phyloP scores from a whole-genome alignment of 2,797 vertebrate species.

The Meda fulgida region DNA sequence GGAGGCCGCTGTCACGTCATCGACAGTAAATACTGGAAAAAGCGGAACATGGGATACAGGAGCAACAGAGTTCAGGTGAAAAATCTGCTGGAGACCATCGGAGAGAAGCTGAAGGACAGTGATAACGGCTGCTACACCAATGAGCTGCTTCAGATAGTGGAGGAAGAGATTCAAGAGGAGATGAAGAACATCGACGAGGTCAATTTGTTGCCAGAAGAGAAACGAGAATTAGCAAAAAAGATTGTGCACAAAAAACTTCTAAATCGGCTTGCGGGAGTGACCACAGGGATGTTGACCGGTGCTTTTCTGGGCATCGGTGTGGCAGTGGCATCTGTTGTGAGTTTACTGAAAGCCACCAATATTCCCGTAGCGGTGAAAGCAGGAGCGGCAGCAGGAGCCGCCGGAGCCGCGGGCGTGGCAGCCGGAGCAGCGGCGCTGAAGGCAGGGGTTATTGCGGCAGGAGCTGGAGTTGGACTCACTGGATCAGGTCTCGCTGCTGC shows the following conservation, averaged over 20 bases:
- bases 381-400: neutral
- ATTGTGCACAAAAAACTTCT: constrained; percentile 19
- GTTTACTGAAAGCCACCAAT: neutral
- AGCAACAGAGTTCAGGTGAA: constrained; percentile 55
- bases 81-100: constrained; percentile 44
- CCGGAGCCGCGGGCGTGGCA: neutral
- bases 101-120: constrained; percentile 33
- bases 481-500: neutral
- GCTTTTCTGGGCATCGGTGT: constrained; percentile 34
- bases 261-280: constrained; percentile 14
- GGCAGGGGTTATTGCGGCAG: fast-evolving
- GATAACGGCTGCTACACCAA: constrained; percentile 38
- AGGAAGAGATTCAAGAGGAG: constrained; percentile 37
- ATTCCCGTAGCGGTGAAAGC: neutral
- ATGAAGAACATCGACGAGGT: neutral
- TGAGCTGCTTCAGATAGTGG: constrained; percentile 40
- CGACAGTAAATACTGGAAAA: constrained; percentile 50
- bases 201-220: neutral
- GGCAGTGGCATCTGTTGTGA: constrained; percentile 16
- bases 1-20: constrained; percentile 52
- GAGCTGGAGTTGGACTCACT: neutral
- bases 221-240: neutral
- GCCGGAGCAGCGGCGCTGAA: constrained; percentile 33
- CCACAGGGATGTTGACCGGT: constrained; percentile 29
- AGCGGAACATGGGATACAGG: constrained; percentile 27